Evolutionary conservation across 2,797 vertebrate genomes (phyloP).

Genomic region (Gadopsis bispinosus): DNA sequence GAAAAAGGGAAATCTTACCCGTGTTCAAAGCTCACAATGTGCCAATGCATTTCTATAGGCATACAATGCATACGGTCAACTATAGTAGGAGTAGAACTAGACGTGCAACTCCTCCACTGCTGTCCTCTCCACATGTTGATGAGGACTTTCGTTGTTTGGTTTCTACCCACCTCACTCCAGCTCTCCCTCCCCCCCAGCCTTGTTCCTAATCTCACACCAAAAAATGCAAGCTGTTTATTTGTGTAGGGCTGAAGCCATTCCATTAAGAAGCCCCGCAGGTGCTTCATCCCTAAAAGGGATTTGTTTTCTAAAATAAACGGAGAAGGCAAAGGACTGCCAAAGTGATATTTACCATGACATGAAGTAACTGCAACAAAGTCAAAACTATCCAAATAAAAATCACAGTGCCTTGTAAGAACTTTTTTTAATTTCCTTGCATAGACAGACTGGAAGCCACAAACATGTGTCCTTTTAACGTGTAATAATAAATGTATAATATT

Average conservation of each 20-base stretch:
- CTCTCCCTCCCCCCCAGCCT: constrained; percentile 75
- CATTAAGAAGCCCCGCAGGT: constrained; percentile 91
- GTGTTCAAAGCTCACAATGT: constrained; percentile 36
- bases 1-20: constrained; percentile 14
- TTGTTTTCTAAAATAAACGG: constrained; percentile 85
- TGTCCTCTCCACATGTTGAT: constrained; percentile 60
- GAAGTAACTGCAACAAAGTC: constrained; percentile 69
- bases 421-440: constrained; percentile 46
- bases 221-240: constrained; percentile 98
- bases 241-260: constrained; percentile 94
- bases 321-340: constrained; percentile 73
- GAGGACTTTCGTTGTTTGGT: constrained; percentile 70
- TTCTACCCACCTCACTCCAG: constrained; percentile 45
- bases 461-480: constrained; percentile 18
- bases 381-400: constrained; percentile 66
- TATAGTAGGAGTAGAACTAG: constrained; percentile 19
- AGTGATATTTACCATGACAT: constrained; percentile 76
- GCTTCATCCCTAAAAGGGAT: constrained; percentile 86
- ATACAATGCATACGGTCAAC: constrained; percentile 12
- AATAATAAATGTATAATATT: constrained; percentile 9
- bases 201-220: constrained; percentile 85
- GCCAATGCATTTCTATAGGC: constrained; percentile 48
- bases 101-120: constrained; percentile 33
- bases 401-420: constrained; percentile 46
- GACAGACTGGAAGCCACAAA: constrained; percentile 31